Base-by-base conservation (phyloP, 2,797 vertebrate genomes). In the Sebastes hubbsi region DNA sequence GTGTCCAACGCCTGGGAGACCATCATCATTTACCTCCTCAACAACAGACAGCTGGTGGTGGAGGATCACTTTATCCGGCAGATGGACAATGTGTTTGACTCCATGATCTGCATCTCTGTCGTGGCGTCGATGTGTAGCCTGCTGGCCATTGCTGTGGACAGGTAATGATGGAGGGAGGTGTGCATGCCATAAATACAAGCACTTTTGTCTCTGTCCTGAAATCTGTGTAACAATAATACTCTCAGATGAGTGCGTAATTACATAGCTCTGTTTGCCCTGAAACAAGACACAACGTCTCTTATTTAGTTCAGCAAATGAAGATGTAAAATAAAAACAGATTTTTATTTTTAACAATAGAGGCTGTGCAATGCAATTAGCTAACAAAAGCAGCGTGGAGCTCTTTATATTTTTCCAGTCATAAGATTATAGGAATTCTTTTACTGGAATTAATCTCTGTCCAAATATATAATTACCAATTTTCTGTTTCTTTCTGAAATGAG, bases 41-140 rank as follows among this genome's bases (percentile, higher is more conserved):
- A 97, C 92, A 97, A 95, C 22, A 95, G 95, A 1, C 97, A 98
- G 56, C 95, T 96, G 59, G 92, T 96, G 16, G 96, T 97, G 1
- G 95, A 96, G 27, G 97, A 98, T 83, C 94, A 96, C 86, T 97
- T 98, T 85, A 97, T 97, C 24, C 95, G 97, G 84, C 97, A 96
- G 63, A 97, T 99, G 94, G 98, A 99, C 88, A 99, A 99, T 18
- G 95, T 98, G 66, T 97, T 99, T 30, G 98, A 99, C 91, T 99
- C 98, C 4, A 97, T 99, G 91, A 99, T 99, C 94, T 99, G 98
- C 87, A 99, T 98, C 92, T 99, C 98, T 49, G 94, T 99, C 32
- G 97, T 99, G 12, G 98, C 98, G 0, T 99, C 98, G 0, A 99
- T 99, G 94, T 99, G 97, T 88, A 99, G 98, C 87, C 94, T 99